Evolutionary conservation across 2,113 vertebrate species (phyloP), one percentile per base, ranked within the genome.

Genomic region (Pelusios castaneus): DNA sequence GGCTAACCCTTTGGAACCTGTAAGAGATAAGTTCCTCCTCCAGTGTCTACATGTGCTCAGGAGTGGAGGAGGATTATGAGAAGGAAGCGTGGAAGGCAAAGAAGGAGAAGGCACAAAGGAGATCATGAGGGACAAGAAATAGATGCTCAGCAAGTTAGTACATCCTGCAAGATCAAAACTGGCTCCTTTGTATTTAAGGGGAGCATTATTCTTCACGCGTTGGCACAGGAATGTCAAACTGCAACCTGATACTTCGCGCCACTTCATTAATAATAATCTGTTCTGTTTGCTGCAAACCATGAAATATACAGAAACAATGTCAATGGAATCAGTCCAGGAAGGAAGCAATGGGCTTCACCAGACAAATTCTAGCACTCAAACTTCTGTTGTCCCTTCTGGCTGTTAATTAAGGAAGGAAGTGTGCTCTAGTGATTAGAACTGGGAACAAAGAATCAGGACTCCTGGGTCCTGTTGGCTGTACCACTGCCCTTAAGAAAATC

Each of bases 201-300:
- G 13, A 63, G 31, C 60, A 63, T 63, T 34, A 63, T 34, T 63
- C 60, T 63, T 63, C 60, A 63, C 31, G 60, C 31, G 13, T 63
- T 34, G 31, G 60, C 29, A 63, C 60, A 63, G 14, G 14, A 63
- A 34, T 7, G 14, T 14, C 60, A 63, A 14, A 16, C 7, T 34
- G 60, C 29, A 16, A 63, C 29, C 14, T 34, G 60, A 34, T 63
- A 34, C 13, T 63, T 63, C 16, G 29, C 31, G 34, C 31, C 60
- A 63, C 60, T 45, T 43, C 75, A 6, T 0, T 3, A 1, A 34
- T 22, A 25, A 63, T 38, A 0, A 0, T 31, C 43, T 17, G 45
- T 80, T 83, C 54, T 87, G 49, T 54, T 34, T 0, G 43, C 16
- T 0, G 1, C 9, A 1, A 31, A 63, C 31, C 31, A 63, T 63